These are phyloP conservation scores for Chaetogeoica ovagalla DNA, from an alignment of 2,888 invertebrate genomes.

Conservation along the genomic window DNA sequence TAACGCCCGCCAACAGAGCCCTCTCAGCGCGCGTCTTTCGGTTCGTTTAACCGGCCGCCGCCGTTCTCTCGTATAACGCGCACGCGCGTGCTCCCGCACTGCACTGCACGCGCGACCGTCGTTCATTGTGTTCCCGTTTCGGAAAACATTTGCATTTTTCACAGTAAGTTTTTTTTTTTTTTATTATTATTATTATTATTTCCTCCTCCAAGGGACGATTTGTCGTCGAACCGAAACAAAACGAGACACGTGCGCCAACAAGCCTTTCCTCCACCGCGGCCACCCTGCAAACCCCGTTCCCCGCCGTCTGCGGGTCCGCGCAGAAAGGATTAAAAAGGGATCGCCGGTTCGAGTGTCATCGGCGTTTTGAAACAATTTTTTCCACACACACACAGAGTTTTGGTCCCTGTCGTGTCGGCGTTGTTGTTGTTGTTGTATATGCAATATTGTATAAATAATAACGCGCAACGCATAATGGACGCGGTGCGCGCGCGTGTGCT, in stretches of 20 bases:
- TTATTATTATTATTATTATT: too few relatives aligned
- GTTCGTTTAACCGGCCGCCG: not conserved
- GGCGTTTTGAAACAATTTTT: slow-evolving; percentile 37
- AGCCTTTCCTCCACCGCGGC: not conserved
- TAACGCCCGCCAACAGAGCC: not conserved
- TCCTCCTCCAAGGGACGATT: slow-evolving; percentile 17
- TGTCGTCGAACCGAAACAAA: slow-evolving; percentile 51
- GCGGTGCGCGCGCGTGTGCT: not conserved
- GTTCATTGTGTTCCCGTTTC: slow-evolving; percentile 25
- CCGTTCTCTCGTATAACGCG: not conserved
- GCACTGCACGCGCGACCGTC: too few relatives aligned
- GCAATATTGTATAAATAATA: slow-evolving; percentile 39
- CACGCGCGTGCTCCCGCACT: not conserved
- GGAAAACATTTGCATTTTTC: slow-evolving; percentile 51
- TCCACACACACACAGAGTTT: not conserved
- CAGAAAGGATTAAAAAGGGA: slow-evolving; percentile 50
- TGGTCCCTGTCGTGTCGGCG: not conserved
- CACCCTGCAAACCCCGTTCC: not conserved
- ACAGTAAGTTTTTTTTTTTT: slow-evolving; percentile 6
- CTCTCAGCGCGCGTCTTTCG: not conserved
- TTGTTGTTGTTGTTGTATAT: slow-evolving; percentile 38
- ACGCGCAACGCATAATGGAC: not conserved
- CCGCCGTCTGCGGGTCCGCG: not conserved
- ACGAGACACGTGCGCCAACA: slow-evolving; percentile 42
- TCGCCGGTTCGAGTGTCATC: slow-evolving; percentile 27